These are phyloP conservation scores for Sebastolobus alascanus DNA, from an alignment of 2,797 vertebrate genomes.

Conservation along the genomic window DNA sequence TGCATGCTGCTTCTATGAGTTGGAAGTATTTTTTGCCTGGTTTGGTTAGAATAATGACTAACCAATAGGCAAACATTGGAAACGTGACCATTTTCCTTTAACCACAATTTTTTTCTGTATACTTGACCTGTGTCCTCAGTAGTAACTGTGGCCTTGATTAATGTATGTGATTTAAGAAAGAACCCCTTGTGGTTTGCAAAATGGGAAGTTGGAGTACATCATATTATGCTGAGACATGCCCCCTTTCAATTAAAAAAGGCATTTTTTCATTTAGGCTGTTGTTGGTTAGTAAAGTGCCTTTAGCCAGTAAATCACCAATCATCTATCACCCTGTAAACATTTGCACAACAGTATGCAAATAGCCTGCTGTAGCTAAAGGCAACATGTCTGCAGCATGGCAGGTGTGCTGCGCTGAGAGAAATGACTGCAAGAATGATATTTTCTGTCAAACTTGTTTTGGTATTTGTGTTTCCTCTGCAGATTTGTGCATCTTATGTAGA, in stretches of 20 bases:
- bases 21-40: no score
- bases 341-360: conserved; percentile 42
- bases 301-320: background rate
- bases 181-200: background rate
- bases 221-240: background rate
- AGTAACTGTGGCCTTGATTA: background rate
- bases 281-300: background rate
- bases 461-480: background rate
- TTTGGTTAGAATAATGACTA: no score
- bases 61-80: no score
- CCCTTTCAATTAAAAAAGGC: background rate
- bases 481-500: background rate
- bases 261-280: background rate
- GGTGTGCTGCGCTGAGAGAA: background rate
- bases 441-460: background rate
- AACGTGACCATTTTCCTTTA: no score
- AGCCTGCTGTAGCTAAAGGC: background rate
- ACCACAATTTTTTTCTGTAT: no score
- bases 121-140: background rate
- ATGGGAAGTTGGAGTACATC: background rate
- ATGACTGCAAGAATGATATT: background rate
- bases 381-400: background rate
- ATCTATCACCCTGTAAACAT: conserved; percentile 29
- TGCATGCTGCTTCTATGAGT: background rate
- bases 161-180: background rate